A percentile compares a stretch with the other conserved stretches of the same genome.
phyloP scores from a whole-genome alignment of 2,888 invertebrate species.

The Chloromyia formosa region DNA sequence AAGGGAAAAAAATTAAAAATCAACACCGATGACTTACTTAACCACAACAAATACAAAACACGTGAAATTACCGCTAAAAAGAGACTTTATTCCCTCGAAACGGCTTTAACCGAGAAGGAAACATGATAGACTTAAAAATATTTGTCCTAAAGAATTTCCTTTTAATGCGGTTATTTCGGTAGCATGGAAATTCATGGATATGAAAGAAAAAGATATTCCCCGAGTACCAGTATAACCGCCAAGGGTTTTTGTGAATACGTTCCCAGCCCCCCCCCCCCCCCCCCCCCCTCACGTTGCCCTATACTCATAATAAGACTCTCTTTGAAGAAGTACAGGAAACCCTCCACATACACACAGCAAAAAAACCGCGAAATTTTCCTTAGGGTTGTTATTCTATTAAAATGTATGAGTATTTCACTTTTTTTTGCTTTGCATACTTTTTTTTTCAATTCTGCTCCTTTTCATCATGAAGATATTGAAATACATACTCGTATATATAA shows the following conservation, averaged over 20 bases:
- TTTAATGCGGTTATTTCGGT: conserved; percentile 13
- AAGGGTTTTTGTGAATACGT: background rate
- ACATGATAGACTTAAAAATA: conserved; percentile 2
- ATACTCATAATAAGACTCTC: background rate
- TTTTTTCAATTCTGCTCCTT: background rate
- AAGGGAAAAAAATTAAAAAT: no score
- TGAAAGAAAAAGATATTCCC: background rate
- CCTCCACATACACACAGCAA: background rate
- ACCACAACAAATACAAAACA: conserved; percentile 14
- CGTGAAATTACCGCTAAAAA: background rate
- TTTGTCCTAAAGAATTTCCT: background rate
- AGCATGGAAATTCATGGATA: background rate
- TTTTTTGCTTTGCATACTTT: background rate
- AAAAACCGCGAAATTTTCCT: conserved; percentile 27
- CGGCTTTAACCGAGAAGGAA: background rate
- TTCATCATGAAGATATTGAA: background rate
- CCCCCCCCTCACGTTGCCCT: no score
- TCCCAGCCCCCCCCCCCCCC: background rate
- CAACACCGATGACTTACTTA: no score
- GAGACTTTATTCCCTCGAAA: background rate
- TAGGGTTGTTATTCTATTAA: conserved; percentile 23
- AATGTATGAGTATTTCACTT: conserved; percentile 19
- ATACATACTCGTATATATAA: background rate
- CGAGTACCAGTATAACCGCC: background rate
- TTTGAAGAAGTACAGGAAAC: background rate